Evolutionary conservation across 2,888 invertebrate genomes (phyloP).

Genomic region (Acanthosepion lycidas): DNA sequence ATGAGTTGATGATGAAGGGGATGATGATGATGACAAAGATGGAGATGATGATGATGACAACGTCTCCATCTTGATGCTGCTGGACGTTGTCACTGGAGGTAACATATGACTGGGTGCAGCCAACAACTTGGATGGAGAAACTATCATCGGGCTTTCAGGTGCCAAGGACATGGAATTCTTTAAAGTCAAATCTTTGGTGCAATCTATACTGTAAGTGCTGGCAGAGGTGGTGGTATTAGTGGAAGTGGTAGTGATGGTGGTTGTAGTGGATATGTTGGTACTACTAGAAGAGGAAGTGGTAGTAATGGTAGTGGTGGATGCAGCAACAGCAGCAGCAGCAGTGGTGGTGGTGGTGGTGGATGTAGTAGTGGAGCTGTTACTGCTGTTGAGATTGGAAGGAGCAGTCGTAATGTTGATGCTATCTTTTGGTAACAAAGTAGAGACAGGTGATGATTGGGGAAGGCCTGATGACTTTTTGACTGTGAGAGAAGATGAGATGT

Average conservation of each 20-base stretch:
- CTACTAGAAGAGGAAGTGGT: not conserved
- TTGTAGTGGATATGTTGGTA: not conserved
- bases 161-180: not conserved
- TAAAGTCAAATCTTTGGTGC: not conserved
- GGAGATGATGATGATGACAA: not conserved
- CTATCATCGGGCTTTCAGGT: not conserved
- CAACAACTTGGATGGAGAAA: conserved; percentile 47
- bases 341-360: too few relatives aligned
- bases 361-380: not conserved
- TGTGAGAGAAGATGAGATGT: not conserved
- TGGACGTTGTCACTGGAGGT: not conserved
- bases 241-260: not conserved
- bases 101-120: not conserved
- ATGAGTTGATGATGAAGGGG: not conserved
- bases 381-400: not conserved
- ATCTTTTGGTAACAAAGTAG: not conserved
- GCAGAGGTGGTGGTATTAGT: not conserved
- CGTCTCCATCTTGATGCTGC: conserved; percentile 3
- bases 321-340: not conserved
- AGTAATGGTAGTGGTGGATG: not conserved
- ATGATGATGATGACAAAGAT: not conserved
- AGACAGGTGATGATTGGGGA: not conserved
- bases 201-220: not conserved
- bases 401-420: not conserved
- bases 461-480: not conserved